Conservation (phyloP, 2,797 vertebrate genomes). For the Dendrocincla tyrannina region DNA sequence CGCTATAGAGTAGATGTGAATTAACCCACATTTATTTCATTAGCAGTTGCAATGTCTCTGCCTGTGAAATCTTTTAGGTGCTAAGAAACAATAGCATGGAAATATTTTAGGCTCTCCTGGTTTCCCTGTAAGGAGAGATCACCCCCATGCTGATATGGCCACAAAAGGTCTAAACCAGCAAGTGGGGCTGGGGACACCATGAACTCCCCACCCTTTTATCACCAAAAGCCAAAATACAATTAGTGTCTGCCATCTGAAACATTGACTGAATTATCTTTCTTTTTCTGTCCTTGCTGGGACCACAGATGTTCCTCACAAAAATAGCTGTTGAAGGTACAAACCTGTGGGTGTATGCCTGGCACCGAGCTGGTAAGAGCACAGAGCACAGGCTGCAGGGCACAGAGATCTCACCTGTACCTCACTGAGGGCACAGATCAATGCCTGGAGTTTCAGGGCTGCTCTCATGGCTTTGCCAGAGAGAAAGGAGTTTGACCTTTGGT, state of each 20-base stretch:
- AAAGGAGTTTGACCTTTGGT: not conserved
- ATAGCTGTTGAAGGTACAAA: not conserved
- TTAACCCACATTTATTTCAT: not conserved
- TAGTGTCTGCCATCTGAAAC: not conserved
- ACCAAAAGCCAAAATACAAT: not conserved
- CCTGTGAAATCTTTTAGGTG: not conserved
- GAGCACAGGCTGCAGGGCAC: fast-evolving
- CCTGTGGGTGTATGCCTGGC: not conserved
- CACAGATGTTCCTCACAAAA: not conserved
- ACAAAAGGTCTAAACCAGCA: not conserved
- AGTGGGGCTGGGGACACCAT: not conserved
- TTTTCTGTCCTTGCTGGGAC: not conserved
- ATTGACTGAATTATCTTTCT: not conserved
- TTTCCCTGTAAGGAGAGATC: not conserved
- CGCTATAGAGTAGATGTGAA: not conserved
- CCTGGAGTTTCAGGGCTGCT: not conserved
- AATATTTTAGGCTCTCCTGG: not conserved
- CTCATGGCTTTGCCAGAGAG: not conserved
- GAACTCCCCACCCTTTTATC: fast-evolving
- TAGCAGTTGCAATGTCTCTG: not conserved
- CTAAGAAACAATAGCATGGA: not conserved
- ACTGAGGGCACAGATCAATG: not conserved
- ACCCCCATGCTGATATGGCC: not conserved
- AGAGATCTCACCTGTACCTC: not conserved
- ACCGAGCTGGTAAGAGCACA: fast-evolving